A percentile compares a stretch with the other conserved stretches of the same genome.
Conservation (phyloP, 2,113 vertebrate species). For the Uropsilus gracilis region DNA sequence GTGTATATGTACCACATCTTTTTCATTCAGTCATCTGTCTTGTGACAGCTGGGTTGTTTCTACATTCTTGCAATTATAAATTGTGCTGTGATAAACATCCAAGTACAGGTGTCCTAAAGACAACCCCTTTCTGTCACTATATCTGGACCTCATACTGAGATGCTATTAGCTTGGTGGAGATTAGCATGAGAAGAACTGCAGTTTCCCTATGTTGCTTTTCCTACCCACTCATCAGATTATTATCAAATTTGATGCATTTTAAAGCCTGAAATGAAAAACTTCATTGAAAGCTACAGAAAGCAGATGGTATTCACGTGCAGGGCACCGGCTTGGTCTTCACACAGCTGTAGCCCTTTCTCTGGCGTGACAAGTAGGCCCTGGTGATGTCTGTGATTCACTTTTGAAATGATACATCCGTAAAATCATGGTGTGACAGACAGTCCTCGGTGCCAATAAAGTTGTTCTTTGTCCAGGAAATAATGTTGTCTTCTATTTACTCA, state of each 20-base stretch:
- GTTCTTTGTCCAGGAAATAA: constrained; percentile 54
- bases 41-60: too few relatives aligned
- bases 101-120: too few relatives aligned
- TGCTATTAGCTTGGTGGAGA: background rate
- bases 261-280: constrained; percentile 45
- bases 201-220: background rate
- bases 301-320: constrained; percentile 39
- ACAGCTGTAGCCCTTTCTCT: constrained; percentile 41
- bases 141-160: background rate
- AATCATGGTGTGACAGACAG: background rate
- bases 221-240: background rate
- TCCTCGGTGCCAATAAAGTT: background rate
- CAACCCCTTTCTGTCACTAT: background rate
- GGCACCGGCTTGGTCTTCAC: background rate
- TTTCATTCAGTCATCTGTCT: too few relatives aligned
- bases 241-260: constrained; percentile 18
- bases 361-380: background rate
- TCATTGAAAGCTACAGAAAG: constrained; percentile 52
- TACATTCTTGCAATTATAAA: too few relatives aligned
- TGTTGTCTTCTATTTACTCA: background rate
- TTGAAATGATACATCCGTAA: background rate
- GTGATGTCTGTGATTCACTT: constrained; percentile 55
- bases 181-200: background rate
- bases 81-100: too few relatives aligned
- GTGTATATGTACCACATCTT: too few relatives aligned